A percentile compares a stretch with the other conserved stretches of the same genome.
Evolutionary conservation across 2,113 vertebrate genomes (phyloP).

Genomic region (human): DNA sequence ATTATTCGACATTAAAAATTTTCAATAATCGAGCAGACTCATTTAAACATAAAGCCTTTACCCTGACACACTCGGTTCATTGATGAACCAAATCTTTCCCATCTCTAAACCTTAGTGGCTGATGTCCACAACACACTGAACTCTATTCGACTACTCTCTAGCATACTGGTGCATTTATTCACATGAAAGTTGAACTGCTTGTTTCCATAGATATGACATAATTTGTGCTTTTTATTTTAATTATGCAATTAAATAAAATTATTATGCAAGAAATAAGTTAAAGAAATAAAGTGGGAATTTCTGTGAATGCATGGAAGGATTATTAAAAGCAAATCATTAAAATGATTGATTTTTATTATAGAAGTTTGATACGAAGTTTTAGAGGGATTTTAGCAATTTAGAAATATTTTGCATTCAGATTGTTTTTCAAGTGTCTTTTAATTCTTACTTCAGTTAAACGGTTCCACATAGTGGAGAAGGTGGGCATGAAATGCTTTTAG

Average conservation of each 20-base stretch:
- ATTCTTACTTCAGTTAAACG: background rate
- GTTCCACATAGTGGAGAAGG: background rate
- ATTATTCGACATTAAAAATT: background rate
- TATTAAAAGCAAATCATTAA: background rate
- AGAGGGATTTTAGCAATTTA: background rate
- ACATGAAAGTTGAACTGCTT: background rate
- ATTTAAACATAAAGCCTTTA: background rate
- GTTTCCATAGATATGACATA: background rate
- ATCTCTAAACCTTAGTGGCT: background rate
- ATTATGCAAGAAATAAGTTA: background rate
- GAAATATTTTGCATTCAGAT: background rate
- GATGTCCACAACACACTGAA: background rate
- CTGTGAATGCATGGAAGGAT: background rate
- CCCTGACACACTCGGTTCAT: background rate
- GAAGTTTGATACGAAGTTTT: background rate
- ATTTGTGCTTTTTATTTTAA: background rate
- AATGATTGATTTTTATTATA: background rate
- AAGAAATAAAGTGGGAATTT: background rate
- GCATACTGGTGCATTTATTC: background rate
- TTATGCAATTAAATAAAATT: background rate
- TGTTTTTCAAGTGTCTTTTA: background rate
- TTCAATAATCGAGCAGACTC: background rate
- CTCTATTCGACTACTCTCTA: background rate
- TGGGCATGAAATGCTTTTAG: background rate
- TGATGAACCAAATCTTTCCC: background rate